Base-by-base conservation (phyloP, 1,140 invertebrate species). In the Macrotrachela quadricornifera region DNA sequence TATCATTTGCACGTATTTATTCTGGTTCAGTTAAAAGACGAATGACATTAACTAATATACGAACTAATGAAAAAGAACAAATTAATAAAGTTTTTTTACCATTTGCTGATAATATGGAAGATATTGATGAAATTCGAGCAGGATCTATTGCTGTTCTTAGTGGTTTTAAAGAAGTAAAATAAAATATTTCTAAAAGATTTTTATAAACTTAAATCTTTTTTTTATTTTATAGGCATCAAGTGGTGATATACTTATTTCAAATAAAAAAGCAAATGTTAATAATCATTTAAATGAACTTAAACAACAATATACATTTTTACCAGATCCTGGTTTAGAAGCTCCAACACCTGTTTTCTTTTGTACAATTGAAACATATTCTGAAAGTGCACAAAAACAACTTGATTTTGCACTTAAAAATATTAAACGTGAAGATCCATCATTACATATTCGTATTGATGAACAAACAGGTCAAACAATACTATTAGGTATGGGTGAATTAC, bases 331-430 rank as follows among this genome's bases (percentile, higher is more conserved):
- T 30, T 30, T 30, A 30, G 21, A 76, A 45, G 70, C 87, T 55
- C 85, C 86, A 0, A 81, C 90, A 61, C 87, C 91, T 1, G 91
- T 97, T 0, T 96, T 94, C 69, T 90, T 92, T 63, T 95, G 91
- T 67, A 85, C 85, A 0, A 81, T 97, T 49, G 92, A 99, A 72
- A 80, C 90, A 0, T 80, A 85, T 0, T 86, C 82, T 50, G 62
- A 80, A 51, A 73, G 78, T 1, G 75, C 77, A 42, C 82, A 88
- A 67, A 72, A 72, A 46, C 64, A 77, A 8, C 71, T 99, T 57
- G 90, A 96, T 47, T 67, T 71, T 18, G 90, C 90, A 0, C 73
- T 99, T n/a, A 68, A 72, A 16, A 78, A 85, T 66, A 67, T 99
- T 12, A 75, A 81, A 62, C 73, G 82, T 40, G 92, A 97, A 71